Evolutionary conservation across 2,797 vertebrate genomes (phyloP).

Genomic region (Pipistrellus pipistrellus): DNA sequence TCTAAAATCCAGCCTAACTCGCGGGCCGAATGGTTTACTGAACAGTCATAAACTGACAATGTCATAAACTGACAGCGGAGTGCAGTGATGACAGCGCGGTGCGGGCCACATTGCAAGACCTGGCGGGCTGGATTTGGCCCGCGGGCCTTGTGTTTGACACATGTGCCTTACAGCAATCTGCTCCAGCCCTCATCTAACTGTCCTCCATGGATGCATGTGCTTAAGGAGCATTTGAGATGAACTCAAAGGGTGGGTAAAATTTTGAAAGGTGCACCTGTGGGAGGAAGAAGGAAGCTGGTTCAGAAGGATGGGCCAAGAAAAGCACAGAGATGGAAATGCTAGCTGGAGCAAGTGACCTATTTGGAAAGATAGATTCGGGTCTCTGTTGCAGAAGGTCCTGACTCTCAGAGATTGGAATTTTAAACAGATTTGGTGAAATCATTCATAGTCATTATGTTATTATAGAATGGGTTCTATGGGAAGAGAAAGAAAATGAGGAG

Average conservation of each 20-base stretch:
- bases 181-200: not conserved
- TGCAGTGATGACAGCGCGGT: no score
- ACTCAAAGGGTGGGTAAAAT: not conserved
- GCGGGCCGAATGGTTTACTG: no score
- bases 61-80: no score
- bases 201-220: not conserved
- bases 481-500: not conserved
- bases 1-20: no score
- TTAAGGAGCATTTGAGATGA: constrained; percentile 20
- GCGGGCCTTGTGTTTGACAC: no score
- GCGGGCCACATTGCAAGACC: no score
- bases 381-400: not conserved
- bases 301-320: not conserved
- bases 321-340: not conserved
- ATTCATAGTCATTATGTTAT: not conserved
- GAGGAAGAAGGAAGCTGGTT: not conserved
- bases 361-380: not conserved
- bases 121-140: no score
- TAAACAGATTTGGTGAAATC: not conserved
- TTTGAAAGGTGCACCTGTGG: not conserved
- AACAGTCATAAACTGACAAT: no score
- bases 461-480: not conserved
- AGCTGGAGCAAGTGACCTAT: not conserved
- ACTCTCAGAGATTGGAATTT: not conserved
- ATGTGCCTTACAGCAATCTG: not conserved